These are phyloP conservation scores for Crotophaga sulcirostris DNA, from an alignment of 2,113 vertebrate species.

Conservation along the genomic window DNA sequence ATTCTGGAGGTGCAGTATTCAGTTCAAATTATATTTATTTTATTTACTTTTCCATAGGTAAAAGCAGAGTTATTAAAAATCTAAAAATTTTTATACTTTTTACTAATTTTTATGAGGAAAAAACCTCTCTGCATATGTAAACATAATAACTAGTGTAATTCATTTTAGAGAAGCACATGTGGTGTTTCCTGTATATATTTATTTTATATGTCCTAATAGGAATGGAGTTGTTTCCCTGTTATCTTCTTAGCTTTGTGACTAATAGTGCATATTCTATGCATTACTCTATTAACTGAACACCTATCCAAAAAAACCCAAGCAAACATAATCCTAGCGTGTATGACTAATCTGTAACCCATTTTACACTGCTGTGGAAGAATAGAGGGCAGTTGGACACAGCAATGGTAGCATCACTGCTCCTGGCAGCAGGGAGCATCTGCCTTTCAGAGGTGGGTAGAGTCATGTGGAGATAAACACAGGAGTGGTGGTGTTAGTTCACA, in stretches of 20 bases:
- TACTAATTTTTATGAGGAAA: not conserved
- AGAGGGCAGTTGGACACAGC: accelerated
- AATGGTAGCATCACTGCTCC: not conserved
- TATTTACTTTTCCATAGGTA: not conserved
- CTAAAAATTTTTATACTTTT: not conserved
- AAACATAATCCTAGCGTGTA: not conserved
- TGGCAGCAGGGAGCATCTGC: not conserved
- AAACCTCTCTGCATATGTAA: not conserved
- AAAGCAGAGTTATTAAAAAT: not conserved
- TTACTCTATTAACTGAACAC: not conserved
- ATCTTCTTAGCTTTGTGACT: not conserved
- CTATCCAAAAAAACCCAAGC: not conserved
- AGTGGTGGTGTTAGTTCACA: not conserved
- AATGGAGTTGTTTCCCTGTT: not conserved
- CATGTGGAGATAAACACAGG: not conserved
- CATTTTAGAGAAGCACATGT: not conserved
- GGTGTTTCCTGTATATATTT: not conserved
- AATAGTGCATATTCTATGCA: not conserved
- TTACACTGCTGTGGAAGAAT: not conserved
- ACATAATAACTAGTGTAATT: not conserved
- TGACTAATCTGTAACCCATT: not conserved
- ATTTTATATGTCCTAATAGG: not conserved
- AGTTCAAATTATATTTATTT: not conserved
- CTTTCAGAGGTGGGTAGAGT: not conserved
- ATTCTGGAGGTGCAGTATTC: not conserved